phyloP scores from a whole-genome alignment of 2,888 invertebrate genomes.

The Incurvaria masculella region DNA sequence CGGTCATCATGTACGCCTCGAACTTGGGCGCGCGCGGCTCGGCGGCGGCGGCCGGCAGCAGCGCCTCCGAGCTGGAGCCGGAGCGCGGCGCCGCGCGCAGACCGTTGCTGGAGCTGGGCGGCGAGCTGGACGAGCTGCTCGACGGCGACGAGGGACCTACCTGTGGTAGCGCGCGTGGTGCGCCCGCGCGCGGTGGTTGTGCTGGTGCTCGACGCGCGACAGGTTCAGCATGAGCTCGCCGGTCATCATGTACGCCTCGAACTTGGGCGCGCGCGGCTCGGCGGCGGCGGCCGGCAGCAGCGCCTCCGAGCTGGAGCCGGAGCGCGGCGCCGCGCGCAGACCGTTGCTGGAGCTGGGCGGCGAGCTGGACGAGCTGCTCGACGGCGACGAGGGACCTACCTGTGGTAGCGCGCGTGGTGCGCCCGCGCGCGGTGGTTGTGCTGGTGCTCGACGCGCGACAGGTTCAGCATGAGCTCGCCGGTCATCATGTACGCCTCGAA shows the following conservation, averaged over 20 bases:
- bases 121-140: slow-evolving; percentile 38
- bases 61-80: slow-evolving; percentile 48
- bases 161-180: slow-evolving; percentile 49
- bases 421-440: slow-evolving; percentile 53
- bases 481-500: slow-evolving; percentile 98
- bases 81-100: slow-evolving; percentile 30
- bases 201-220: slow-evolving; percentile 73
- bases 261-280: slow-evolving; percentile 55
- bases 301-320: slow-evolving; percentile 49
- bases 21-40: slow-evolving; percentile 58
- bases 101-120: slow-evolving; percentile 25
- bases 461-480: slow-evolving; percentile 91
- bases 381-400: slow-evolving; percentile 41
- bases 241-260: slow-evolving; percentile 97
- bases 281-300: slow-evolving; percentile 37
- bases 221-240: slow-evolving; percentile 94
- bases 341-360: slow-evolving; percentile 22
- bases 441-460: slow-evolving; percentile 76
- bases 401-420: slow-evolving; percentile 46
- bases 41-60: slow-evolving; percentile 36
- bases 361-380: slow-evolving; percentile 40
- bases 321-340: slow-evolving; percentile 32
- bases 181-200: slow-evolving; percentile 51
- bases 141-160: slow-evolving; percentile 40
- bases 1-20: slow-evolving; percentile 97